These are phyloP conservation scores for Zelostemma sp. DNA, from an alignment of 1,140 invertebrate genomes.

Conservation along the genomic window DNA sequence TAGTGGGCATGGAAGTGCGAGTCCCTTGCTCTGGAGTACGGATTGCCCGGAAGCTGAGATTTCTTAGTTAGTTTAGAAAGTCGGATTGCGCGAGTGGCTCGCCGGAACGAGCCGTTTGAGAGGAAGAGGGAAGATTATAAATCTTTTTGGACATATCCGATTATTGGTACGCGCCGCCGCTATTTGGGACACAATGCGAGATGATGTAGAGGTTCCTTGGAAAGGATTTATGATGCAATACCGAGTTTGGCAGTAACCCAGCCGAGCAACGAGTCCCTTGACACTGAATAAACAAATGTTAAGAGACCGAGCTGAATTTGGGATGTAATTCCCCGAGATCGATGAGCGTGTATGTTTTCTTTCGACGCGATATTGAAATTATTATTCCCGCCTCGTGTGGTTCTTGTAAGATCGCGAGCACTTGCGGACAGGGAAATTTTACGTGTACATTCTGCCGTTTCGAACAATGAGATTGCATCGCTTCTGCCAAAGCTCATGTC, in stretches of 20 bases:
- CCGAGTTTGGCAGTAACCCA: slow-evolving; percentile 59
- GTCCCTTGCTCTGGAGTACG: slow-evolving; percentile 5
- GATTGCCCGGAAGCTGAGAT: not conserved
- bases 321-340: slow-evolving; percentile 9
- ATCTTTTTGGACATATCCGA: slow-evolving; percentile 44
- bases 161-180: slow-evolving; percentile 47
- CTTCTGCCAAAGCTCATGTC: not conserved
- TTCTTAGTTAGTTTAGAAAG: slow-evolving; percentile 28
- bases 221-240: slow-evolving; percentile 65
- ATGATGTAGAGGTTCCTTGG: slow-evolving; percentile 59
- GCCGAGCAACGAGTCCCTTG: slow-evolving; percentile 47
- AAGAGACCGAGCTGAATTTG: slow-evolving; percentile 4
- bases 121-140: slow-evolving; percentile 29
- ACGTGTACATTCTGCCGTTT: not conserved
- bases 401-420: slow-evolving; percentile 16
- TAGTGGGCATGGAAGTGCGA: slow-evolving; percentile 26
- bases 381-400: slow-evolving; percentile 32
- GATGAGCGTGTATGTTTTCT: slow-evolving; percentile 7
- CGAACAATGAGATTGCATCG: slow-evolving; percentile 24
- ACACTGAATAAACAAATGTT: slow-evolving; percentile 53
- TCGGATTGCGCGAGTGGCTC: slow-evolving; percentile 33
- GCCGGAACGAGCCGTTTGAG: slow-evolving; percentile 4
- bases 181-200: slow-evolving; percentile 58
- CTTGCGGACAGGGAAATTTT: slow-evolving; percentile 11
- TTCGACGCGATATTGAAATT: slow-evolving; percentile 24